Percentiles rank a stretch among this genome's conserved stretches.
Conservation (phyloP, 2,888 invertebrate genomes). For the Dryococelus australis region DNA sequence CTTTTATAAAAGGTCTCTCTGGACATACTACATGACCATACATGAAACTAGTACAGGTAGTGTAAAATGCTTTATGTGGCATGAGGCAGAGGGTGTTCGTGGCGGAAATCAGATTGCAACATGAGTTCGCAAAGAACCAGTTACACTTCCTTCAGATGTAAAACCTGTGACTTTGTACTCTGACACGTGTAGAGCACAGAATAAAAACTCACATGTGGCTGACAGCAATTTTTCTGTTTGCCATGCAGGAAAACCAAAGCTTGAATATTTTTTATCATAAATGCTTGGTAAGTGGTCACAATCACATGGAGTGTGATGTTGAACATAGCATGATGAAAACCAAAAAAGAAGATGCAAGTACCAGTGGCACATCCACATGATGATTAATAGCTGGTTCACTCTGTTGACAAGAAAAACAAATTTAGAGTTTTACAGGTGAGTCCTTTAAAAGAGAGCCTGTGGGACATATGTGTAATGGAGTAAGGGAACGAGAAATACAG, state of each 20-base stretch:
- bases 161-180: slow-evolving; percentile 6
- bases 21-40: slow-evolving; percentile 52
- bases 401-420: background rate
- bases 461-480: no score
- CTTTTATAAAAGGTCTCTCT: no score
- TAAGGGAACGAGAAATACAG: no score
- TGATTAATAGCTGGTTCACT: background rate
- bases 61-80: no score
- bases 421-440: no score
- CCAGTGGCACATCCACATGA: background rate
- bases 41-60: slow-evolving; percentile 44
- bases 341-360: background rate
- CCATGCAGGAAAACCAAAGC: no score
- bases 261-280: no score
- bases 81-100: slow-evolving; percentile 45
- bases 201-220: slow-evolving; percentile 48
- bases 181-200: slow-evolving; percentile 49
- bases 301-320: no score
- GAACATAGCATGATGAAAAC: background rate
- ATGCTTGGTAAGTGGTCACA: no score
- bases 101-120: slow-evolving; percentile 51
- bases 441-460: no score
- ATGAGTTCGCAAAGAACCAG: slow-evolving; percentile 48
- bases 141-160: background rate
- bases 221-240: slow-evolving; percentile 47